Base-by-base conservation (phyloP, 2,888 invertebrate species). In the Lithophane socia region DNA sequence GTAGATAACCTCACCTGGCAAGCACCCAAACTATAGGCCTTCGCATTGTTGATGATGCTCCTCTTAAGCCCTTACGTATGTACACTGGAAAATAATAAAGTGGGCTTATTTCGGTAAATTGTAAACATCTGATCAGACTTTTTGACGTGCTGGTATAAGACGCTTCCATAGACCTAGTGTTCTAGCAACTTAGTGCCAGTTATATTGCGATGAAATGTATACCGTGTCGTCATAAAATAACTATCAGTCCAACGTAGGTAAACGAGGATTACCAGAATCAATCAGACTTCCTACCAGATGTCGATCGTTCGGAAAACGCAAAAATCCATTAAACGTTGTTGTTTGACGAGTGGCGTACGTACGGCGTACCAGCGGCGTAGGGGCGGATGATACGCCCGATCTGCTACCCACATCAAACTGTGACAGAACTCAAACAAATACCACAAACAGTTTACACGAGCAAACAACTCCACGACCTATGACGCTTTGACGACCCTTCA, bases 391-490 rank as follows among this genome's bases (percentile, higher is more conserved):
- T 83, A 77, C 79, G 78, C 66, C 61, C 78, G 79, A 86, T 74
- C 78, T 74, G 76, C 64, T 81, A 87, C 87, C 86, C 87, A 80
- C 79, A 76, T 88, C 87, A 87, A 78, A 75, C 81, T 78, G 77
- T 83, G 90, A 86, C 89, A 85, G 79, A 88, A 87, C 75, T 86
- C 91, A 90, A 91, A 91, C 91, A 91, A 87, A 89, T 87, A 89
- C 86, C 87, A 89, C 91, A 91, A 92, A 92, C 92, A 91, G 92
- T 92, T 93, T 92, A 92, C 90, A 89, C 87, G 88, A 76, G 83
- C 91, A 92, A 92, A 92, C 92, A 92, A 86, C 91, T 89, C 84
- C 85, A 87, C 86, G 89, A 90, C 90, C 90, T 89, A 83, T 83
- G 87, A 89, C 85, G 87, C 77, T 80, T 72, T 81, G 87, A 87